Evolutionary conservation across 1,140 invertebrate species (phyloP).

Genomic region (Bombus pascuorum): DNA sequence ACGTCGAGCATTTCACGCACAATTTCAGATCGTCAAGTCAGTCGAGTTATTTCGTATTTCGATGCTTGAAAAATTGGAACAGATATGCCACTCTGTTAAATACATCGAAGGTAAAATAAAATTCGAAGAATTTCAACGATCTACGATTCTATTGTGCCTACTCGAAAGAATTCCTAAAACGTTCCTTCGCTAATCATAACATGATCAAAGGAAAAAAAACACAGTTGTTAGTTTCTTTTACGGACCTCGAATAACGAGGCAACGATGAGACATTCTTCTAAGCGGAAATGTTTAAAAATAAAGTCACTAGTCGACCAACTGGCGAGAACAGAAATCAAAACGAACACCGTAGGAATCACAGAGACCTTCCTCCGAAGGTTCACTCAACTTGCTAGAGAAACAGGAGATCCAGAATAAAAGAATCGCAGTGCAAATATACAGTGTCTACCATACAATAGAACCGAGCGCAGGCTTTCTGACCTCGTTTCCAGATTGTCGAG

Average conservation of each 20-base stretch:
- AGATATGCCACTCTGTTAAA: background rate
- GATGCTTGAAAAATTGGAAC: background rate
- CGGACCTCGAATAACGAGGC: background rate
- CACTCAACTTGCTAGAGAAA: background rate
- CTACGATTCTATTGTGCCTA: background rate
- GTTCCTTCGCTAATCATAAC: background rate
- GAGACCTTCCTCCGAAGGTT: background rate
- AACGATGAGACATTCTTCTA: background rate
- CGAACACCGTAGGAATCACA: background rate
- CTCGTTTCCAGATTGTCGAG: background rate
- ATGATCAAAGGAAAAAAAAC: background rate
- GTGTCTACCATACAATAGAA: background rate
- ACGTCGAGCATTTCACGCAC: background rate
- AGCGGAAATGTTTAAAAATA: background rate
- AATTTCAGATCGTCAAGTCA: conserved; percentile 2
- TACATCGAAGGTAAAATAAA: background rate
- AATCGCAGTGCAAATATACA: background rate
- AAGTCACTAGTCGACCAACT: background rate
- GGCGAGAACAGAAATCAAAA: background rate
- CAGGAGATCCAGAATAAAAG: background rate
- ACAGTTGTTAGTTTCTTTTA: background rate
- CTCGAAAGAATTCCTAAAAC: background rate
- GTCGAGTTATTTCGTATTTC: background rate
- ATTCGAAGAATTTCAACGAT: background rate
- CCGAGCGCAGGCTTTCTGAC: background rate